Evolutionary conservation across 2,113 vertebrate genomes (phyloP).

Genomic region (Cyphomyrus plagiostoma): DNA sequence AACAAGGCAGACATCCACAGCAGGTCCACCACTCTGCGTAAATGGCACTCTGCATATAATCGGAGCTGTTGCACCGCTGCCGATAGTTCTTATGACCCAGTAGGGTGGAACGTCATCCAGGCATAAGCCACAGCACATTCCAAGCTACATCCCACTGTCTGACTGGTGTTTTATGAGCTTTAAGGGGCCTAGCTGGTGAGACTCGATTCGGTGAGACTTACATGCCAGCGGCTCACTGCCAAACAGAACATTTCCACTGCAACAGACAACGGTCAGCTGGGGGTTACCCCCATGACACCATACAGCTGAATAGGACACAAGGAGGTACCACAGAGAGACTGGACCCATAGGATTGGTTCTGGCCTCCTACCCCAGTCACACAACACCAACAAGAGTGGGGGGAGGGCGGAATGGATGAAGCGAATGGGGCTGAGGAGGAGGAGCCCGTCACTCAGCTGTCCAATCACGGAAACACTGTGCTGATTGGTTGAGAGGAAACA

Average conservation of each 20-base stretch:
- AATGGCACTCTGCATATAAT: not conserved
- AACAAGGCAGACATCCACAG: not conserved
- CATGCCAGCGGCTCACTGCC: not conserved
- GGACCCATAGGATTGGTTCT: not conserved
- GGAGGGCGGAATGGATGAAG: not conserved
- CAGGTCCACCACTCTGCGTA: not conserved
- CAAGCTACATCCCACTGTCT: not conserved
- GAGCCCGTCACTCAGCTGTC: not conserved
- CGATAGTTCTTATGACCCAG: not conserved
- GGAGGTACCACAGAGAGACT: not conserved
- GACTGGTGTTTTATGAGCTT: not conserved
- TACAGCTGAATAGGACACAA: not conserved
- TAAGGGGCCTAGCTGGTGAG: not conserved
- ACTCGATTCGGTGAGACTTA: not conserved
- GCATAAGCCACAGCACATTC: not conserved
- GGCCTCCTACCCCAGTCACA: not conserved
- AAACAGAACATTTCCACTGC: not conserved
- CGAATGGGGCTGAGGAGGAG: constrained; percentile 4
- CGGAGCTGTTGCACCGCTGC: not conserved
- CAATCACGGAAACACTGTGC: constrained; percentile 6
- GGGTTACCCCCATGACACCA: not conserved
- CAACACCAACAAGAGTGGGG: constrained; percentile 7
- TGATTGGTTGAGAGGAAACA: constrained; percentile 12
- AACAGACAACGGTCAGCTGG: not conserved
- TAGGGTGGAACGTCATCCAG: not conserved